Evolutionary conservation across 2,888 invertebrate genomes (phyloP).

Genomic region (Oscheius onirici): DNA sequence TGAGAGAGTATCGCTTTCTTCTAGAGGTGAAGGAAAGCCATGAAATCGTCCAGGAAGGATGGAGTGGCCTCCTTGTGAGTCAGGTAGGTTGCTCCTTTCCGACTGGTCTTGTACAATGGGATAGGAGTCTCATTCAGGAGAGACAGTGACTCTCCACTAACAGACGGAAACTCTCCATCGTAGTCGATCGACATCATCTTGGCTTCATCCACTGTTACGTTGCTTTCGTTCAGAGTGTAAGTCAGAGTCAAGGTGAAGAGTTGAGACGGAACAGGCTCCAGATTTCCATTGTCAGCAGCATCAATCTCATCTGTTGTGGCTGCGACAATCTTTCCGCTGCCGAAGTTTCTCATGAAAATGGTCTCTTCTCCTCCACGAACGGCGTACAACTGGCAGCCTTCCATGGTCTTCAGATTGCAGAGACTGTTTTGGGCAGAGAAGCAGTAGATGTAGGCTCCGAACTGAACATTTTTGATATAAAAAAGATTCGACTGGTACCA

Average conservation of each 20-base stretch:
- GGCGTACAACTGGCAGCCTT: constrained; percentile 44
- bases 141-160: constrained; percentile 39
- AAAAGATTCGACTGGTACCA: constrained; percentile 35
- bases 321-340: constrained; percentile 40
- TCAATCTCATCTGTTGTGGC: constrained; percentile 42
- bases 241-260: constrained; percentile 38
- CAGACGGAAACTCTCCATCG: constrained; percentile 32
- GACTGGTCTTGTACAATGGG: constrained; percentile 38
- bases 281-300: constrained; percentile 44
- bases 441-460: constrained; percentile 55
- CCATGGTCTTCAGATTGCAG: constrained; percentile 44
- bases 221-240: constrained; percentile 29
- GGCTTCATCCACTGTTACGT: constrained; percentile 25
- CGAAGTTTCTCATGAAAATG: constrained; percentile 44
- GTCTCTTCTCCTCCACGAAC: constrained; percentile 41
- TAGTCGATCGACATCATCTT: constrained; percentile 39
- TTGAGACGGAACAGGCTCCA: constrained; percentile 35
- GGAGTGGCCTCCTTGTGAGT: constrained; percentile 36
- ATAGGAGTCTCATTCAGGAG: constrained; percentile 44
- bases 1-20: too few species aligned
- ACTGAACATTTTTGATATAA: constrained; percentile 34
- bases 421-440: constrained; percentile 42
- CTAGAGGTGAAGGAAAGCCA: too few species aligned
- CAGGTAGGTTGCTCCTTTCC: constrained; percentile 38
- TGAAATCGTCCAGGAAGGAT: too few species aligned